Evolutionary conservation across 2,888 invertebrate species (phyloP).

Genomic region (Drosophila suboccidentalis): DNA sequence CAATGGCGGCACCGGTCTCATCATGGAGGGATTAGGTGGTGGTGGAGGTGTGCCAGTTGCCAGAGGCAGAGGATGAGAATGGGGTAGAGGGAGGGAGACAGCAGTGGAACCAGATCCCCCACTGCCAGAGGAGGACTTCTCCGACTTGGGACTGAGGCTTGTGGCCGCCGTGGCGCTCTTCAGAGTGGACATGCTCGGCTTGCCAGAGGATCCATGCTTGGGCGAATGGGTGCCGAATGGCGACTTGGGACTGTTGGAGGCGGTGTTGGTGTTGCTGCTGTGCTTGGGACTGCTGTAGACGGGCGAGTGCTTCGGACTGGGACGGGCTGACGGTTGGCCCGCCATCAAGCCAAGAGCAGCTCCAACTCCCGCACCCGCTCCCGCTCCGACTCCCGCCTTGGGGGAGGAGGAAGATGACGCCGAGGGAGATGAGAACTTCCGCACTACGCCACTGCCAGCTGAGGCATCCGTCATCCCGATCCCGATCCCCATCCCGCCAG

Average conservation of each 20-base stretch:
- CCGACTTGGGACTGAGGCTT: constrained; percentile 79
- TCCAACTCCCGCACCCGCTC: constrained; percentile 20
- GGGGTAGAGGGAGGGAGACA: constrained; percentile 7
- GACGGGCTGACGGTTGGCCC: constrained; percentile 82
- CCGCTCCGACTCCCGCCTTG: constrained; percentile 64
- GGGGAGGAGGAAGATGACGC: constrained; percentile 83
- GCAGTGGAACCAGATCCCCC: constrained; percentile 10
- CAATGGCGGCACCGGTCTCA: constrained; percentile 86
- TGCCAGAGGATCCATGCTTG: constrained; percentile 92
- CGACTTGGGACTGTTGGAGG: constrained; percentile 91
- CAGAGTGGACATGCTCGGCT: constrained; percentile 95
- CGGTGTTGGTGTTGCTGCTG: constrained; percentile 91
- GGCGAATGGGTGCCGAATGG: constrained; percentile 91
- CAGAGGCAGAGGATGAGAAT: constrained; percentile 4
- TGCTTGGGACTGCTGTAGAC: constrained; percentile 86
- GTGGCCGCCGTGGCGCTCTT: constrained; percentile 89
- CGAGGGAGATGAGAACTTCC: constrained; percentile 88
- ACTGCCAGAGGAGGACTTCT: constrained; percentile 62
- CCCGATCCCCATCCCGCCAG: constrained; percentile 38
- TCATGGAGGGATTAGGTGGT: constrained; percentile 62
- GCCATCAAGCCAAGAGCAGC: constrained; percentile 54
- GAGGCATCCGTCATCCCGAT: constrained; percentile 86
- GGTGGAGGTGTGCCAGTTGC: constrained; percentile 6
- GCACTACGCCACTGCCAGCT: constrained; percentile 87
- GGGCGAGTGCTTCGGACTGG: constrained; percentile 90